A percentile compares a stretch with the other conserved stretches of the same genome.
Conservation (phyloP, 1,140 invertebrate species). For the Cheumatopsyche charites region DNA sequence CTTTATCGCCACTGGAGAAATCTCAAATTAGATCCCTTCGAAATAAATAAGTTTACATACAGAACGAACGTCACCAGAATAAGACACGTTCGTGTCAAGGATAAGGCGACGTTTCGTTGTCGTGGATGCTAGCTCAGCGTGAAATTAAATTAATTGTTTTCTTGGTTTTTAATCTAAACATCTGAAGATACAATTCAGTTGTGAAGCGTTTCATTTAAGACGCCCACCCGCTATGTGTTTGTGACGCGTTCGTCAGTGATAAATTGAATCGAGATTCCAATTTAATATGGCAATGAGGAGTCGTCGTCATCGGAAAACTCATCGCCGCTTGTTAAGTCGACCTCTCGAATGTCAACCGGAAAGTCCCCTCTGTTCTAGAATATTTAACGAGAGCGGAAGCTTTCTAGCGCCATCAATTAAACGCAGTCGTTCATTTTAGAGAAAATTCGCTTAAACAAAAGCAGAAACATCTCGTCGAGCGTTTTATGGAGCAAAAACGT, state of each 20-base stretch:
- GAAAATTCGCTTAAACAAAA: no score
- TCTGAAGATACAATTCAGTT: slow-evolving; percentile 5
- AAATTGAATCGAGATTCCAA: slow-evolving; percentile 28
- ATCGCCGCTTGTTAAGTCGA: background rate
- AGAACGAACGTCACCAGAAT: no score
- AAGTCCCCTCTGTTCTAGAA: background rate
- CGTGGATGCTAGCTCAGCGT: background rate
- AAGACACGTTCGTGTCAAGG: background rate
- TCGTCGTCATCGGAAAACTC: background rate
- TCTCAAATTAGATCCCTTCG: background rate
- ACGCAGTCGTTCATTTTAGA: no score
- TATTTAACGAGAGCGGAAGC: no score
- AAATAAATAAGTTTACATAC: background rate
- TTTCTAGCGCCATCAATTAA: no score
- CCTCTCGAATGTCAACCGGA: background rate
- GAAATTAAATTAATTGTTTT: background rate
- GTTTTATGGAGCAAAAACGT: no score
- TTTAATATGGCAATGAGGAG: background rate
- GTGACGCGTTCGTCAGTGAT: slow-evolving; percentile 20
- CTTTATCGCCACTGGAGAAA: background rate
- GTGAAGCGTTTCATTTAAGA: background rate
- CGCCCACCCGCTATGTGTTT: slow-evolving; percentile 8
- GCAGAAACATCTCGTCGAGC: no score
- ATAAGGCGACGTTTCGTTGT: background rate
- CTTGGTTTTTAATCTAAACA: slow-evolving; percentile 16